Evolutionary conservation across 2,113 vertebrate genomes (phyloP).

Genomic region (Fulmarus glacialis): DNA sequence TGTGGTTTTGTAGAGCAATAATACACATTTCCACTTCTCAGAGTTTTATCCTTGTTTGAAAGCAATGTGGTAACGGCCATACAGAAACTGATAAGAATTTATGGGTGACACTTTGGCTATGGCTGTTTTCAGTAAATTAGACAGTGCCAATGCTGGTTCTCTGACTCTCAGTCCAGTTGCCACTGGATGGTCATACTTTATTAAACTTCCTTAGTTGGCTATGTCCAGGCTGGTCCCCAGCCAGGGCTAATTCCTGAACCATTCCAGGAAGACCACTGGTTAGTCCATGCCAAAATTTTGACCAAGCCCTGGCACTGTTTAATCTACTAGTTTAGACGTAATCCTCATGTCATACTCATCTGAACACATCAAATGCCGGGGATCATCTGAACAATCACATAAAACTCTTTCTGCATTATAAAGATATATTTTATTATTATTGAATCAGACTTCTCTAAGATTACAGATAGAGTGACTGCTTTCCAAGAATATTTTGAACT

Average conservation of each 20-base stretch:
- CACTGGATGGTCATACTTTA: background rate
- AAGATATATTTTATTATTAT: background rate
- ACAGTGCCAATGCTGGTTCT: background rate
- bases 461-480: background rate
- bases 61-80: background rate
- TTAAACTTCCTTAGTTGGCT: background rate
- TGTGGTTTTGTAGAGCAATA: background rate
- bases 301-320: background rate
- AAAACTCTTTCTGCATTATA: background rate
- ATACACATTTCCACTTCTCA: background rate
- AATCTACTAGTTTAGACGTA: background rate
- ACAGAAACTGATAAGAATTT: background rate
- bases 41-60: background rate
- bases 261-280: background rate
- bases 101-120: background rate
- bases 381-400: background rate
- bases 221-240: background rate
- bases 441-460: background rate
- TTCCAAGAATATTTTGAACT: background rate
- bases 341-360: background rate
- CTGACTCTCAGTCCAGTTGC: background rate
- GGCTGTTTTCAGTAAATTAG: background rate
- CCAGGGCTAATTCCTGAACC: background rate
- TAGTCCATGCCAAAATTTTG: background rate
- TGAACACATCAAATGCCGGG: background rate